These are phyloP conservation scores for Catamblyrhynchus diadema DNA, from an alignment of 2,797 vertebrate species.

Conservation along the genomic window DNA sequence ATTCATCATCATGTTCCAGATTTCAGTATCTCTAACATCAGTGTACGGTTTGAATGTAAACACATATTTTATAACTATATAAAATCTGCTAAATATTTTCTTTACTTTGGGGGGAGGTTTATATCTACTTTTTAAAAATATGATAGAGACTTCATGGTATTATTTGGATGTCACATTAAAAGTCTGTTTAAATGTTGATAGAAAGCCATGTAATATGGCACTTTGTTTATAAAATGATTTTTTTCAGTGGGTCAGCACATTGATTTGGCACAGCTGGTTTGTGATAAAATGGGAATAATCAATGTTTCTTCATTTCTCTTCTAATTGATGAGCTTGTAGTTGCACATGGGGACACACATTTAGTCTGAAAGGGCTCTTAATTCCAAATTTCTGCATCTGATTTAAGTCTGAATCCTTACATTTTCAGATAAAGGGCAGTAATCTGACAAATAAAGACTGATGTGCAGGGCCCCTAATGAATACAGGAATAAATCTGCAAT, in stretches of 20 bases:
- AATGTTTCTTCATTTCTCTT: not conserved
- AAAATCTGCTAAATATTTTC: not conserved
- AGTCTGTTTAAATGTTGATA: not conserved
- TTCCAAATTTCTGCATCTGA: not conserved
- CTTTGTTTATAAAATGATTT: not conserved
- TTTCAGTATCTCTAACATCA: not conserved
- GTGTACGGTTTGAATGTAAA: not conserved
- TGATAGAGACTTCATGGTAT: not conserved
- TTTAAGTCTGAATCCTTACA: not conserved
- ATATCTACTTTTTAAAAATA: not conserved
- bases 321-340: not conserved
- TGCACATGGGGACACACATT: not conserved
- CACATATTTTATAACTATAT: not conserved
- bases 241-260: not conserved
- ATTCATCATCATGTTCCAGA: not conserved
- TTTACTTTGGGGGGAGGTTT: not conserved
- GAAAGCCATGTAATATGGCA: not conserved
- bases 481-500: not conserved
- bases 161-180: not conserved
- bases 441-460: not conserved
- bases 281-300: not conserved
- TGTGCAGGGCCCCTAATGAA: not conserved
- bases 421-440: not conserved
- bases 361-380: not conserved
- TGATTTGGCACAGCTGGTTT: not conserved